Conservation (phyloP, 1,140 invertebrate species). For the Elymnias hypermnestra region DNA sequence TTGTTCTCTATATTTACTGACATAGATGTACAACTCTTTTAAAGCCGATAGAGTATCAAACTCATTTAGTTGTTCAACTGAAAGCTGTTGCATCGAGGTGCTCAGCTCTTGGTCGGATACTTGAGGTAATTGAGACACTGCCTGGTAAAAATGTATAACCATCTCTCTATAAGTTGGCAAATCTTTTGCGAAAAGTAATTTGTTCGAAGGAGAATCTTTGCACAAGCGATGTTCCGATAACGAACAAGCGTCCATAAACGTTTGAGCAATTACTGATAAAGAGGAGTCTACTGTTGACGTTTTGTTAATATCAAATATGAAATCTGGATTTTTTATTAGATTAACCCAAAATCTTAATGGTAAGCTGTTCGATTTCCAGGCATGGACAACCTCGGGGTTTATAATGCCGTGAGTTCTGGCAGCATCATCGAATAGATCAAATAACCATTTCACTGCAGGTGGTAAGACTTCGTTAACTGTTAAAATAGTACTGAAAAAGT, state of each 20-base stretch:
- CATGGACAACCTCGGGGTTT: constrained; percentile 91
- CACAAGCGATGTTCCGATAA: constrained; percentile 91
- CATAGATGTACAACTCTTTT: constrained; percentile 96
- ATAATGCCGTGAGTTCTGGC: constrained; percentile 89
- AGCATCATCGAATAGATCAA: constrained; percentile 95
- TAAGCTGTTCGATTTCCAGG: constrained; percentile 97
- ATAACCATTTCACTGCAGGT: constrained; percentile 95
- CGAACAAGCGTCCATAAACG: constrained; percentile 96
- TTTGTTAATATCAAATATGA: constrained; percentile 97
- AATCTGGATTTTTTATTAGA: constrained; percentile 97
- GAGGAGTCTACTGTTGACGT: constrained; percentile 94
- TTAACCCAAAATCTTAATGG: constrained; percentile 97
- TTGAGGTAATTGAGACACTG: constrained; percentile 89
- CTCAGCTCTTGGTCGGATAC: constrained; percentile 95
- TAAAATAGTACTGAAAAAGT: constrained; percentile 93
- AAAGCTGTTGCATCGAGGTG: constrained; percentile 93
- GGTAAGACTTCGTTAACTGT: constrained; percentile 93
- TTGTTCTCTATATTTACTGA: constrained; percentile 94
- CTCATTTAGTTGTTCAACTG: constrained; percentile 89
- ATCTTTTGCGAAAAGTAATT: constrained; percentile 95
- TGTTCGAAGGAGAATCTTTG: constrained; percentile 96
- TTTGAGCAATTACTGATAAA: constrained; percentile 95
- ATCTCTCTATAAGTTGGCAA: constrained; percentile 92
- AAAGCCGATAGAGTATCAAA: constrained; percentile 93
- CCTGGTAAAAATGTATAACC: constrained; percentile 91